Conservation (phyloP, 2,797 vertebrate genomes). For the Diglossa cyanea region DNA sequence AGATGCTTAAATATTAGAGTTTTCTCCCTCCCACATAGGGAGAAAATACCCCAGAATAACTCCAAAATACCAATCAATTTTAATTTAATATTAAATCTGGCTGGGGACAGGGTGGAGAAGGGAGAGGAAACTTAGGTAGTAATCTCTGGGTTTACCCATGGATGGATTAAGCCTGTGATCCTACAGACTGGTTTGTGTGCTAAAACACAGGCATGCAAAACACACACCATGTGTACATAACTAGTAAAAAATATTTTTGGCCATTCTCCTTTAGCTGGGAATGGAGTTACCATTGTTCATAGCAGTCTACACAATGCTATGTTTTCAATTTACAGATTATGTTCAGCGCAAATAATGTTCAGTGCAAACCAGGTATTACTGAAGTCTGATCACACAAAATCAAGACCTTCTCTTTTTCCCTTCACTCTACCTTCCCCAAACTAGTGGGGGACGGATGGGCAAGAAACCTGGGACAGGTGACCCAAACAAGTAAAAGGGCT, state of each 20-base stretch:
- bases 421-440: not conserved
- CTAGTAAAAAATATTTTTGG: not conserved
- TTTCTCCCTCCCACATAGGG: not conserved
- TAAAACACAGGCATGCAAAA: not conserved
- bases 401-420: not conserved
- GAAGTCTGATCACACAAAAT: not conserved
- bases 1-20: not conserved
- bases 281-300: not conserved
- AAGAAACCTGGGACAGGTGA: not conserved
- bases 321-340: not conserved
- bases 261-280: not conserved
- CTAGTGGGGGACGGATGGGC: fast-evolving
- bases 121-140: not conserved
- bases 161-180: not conserved
- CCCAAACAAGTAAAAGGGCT: not conserved
- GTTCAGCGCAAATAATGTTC: not conserved
- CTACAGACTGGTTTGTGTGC: not conserved
- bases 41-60: not conserved
- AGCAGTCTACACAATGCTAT: no score
- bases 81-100: not conserved
- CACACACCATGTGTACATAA: not conserved
- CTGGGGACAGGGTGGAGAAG: not conserved
- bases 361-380: not conserved
- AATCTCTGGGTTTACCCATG: not conserved
- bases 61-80: not conserved